Base-by-base conservation (phyloP, 35 echinoderm and acorn worm genomes). In the Diadema setosum region DNA sequence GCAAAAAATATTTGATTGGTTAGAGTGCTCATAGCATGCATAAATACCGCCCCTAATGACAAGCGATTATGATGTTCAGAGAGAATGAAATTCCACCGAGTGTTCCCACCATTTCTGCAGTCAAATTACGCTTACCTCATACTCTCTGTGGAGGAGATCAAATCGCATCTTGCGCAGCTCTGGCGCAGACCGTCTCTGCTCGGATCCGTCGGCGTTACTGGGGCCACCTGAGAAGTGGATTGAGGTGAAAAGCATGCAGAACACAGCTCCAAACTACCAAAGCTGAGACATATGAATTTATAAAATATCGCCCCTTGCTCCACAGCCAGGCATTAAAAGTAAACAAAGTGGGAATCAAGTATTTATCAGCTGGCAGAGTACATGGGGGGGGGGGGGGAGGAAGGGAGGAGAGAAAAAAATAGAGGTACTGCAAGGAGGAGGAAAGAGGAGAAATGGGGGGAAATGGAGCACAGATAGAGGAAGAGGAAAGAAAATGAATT, bases 101-200 rank as follows among this genome's bases (percentile, higher is more conserved):
- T n/a, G n/a, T n/a, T n/a, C n/a, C n/a, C n/a, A n/a, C n/a, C n/a
- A n/a, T n/a, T n/a, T n/a, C n/a, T n/a, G n/a, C n/a, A n/a, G n/a
- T n/a, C n/a, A n/a, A n/a, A n/a, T n/a, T n/a, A n/a, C n/a, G n/a
- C n/a, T 49, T 92, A 97, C 94, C 90, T 97, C 94, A 93, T 93
- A 97, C 25, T 97, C 94, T 37, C 92, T 83, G 65, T 93, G 91
- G 1, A 97, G 75, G 14, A 97, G 50, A 65, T 97, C 94, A 45
- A 97, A 92, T 60, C 94, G 67, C 11, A 86, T 84, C 85, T 87
- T 86, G 7, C 94, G 42, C 1, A 97, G 82, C 33, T 91, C 90
- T 25, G 94, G 76, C 1, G 76, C 92, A 25, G 85, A 88, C 39
- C 74, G 60, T 18, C 59, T 84, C 60, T 84, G 48, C 11, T 55